A percentile compares a stretch with the other conserved stretches of the same genome.
Conservation (phyloP, 2,797 vertebrate species). For the Hypotaenidia okinawae region DNA sequence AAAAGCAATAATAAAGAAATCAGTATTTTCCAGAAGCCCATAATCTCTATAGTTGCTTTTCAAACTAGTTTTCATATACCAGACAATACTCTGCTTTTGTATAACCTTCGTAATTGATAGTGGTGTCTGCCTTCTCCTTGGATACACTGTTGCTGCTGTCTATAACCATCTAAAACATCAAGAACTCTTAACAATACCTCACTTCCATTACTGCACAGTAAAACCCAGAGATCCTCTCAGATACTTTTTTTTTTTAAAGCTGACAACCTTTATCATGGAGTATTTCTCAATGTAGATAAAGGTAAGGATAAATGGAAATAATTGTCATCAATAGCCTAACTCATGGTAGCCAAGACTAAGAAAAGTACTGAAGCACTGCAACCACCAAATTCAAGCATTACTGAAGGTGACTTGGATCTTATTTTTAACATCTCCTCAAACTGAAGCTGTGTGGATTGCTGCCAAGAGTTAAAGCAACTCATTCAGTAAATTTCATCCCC, state of each 20-base stretch:
- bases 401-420: neutral
- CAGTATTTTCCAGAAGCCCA: neutral
- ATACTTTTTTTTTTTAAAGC: neutral
- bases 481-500: neutral
- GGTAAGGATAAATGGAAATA: neutral
- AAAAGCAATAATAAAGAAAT: neutral
- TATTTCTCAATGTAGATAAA: neutral
- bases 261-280: neutral
- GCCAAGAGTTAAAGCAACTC: neutral
- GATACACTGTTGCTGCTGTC: neutral
- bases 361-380: neutral
- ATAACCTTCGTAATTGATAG: neutral
- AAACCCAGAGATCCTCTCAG: neutral
- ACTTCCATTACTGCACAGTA: neutral
- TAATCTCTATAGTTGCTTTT: neutral
- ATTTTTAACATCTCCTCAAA: neutral
- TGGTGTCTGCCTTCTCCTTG: neutral
- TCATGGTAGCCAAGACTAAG: neutral
- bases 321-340: neutral
- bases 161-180: neutral
- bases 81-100: neutral
- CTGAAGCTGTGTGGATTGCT: neutral
- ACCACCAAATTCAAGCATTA: neutral
- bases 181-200: neutral
- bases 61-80: neutral